These are phyloP conservation scores for Gambusia affinis DNA, from an alignment of 2,113 vertebrate species.

Conservation along the genomic window DNA sequence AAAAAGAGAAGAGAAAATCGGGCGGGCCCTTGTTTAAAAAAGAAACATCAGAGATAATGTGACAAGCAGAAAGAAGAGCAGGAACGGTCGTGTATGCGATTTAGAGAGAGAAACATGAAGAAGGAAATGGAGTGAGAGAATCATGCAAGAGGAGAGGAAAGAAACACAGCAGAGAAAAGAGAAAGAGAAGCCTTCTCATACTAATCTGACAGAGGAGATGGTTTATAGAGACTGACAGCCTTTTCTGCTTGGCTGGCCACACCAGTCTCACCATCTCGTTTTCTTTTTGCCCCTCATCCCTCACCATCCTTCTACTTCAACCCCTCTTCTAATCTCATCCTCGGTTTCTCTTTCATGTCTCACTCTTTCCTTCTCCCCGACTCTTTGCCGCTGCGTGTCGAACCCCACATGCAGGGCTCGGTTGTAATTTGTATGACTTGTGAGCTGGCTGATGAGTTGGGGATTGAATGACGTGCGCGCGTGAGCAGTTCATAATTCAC, in stretches of 20 bases:
- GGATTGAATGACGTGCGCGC: not conserved
- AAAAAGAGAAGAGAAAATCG: constrained; percentile 24
- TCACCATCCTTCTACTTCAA: constrained; percentile 53
- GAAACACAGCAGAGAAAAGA: constrained; percentile 42
- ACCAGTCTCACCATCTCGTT: constrained; percentile 62
- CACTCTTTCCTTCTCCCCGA: constrained; percentile 16
- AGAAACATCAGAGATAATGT: constrained; percentile 39
- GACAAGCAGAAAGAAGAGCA: constrained; percentile 21
- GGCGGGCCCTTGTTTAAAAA: constrained; percentile 5
- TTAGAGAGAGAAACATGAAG: constrained; percentile 43
- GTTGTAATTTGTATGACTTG: constrained; percentile 37
- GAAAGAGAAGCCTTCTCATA: constrained; percentile 65
- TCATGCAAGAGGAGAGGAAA: constrained; percentile 45
- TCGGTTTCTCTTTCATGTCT: constrained; percentile 60
- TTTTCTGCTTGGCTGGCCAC: constrained; percentile 75
- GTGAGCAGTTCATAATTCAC: not conserved
- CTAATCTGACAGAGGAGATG: constrained; percentile 77
- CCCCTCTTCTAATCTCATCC: constrained; percentile 59
- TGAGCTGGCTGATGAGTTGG: constrained; percentile 22
- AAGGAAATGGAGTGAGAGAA: constrained; percentile 63
- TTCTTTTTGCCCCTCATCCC: constrained; percentile 66
- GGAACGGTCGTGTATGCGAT: constrained; percentile 20
- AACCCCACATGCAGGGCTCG: constrained; percentile 14
- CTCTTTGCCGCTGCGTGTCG: constrained; percentile 31
- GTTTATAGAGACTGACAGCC: constrained; percentile 78